These are phyloP conservation scores for Poeciliopsis paucimaculata DNA, from an alignment of 2,797 vertebrate genomes.

Conservation along the genomic window DNA sequence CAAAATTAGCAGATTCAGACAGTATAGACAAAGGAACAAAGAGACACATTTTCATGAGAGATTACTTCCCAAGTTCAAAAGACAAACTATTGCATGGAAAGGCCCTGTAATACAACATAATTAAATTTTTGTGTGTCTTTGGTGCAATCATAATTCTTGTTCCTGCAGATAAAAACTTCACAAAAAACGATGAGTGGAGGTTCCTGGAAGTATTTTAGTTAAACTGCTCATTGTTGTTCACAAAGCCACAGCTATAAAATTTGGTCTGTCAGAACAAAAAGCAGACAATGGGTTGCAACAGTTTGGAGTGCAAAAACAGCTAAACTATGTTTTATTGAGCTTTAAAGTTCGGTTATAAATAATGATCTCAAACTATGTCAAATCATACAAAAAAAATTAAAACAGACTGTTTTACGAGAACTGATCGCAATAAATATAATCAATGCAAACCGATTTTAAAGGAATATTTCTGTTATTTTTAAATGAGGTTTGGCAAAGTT, in stretches of 20 bases:
- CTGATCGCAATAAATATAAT: conserved; percentile 64
- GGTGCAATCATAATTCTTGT: conserved; percentile 52
- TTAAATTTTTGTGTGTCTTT: conserved; percentile 61
- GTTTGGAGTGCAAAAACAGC: conserved; percentile 56
- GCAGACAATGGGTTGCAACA: conserved; percentile 20
- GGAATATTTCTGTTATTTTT: not conserved
- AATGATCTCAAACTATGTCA: conserved; percentile 55
- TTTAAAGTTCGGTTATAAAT: conserved; percentile 2
- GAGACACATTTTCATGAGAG: conserved; percentile 39
- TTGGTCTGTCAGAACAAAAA: conserved; percentile 10
- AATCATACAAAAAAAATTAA: conserved; percentile 61
- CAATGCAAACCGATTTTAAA: conserved; percentile 18
- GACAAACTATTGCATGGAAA: conserved; percentile 20
- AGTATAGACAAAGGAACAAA: conserved; percentile 29
- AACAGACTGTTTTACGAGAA: conserved; percentile 43
- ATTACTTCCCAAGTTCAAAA: conserved; percentile 30
- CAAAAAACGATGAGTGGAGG: conserved; percentile 16
- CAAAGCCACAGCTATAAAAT: conserved; percentile 5
- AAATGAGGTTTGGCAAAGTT: conserved; percentile 11
- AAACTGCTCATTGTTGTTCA: conserved; percentile 27
- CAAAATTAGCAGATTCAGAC: conserved; percentile 48
- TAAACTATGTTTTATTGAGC: conserved; percentile 6
- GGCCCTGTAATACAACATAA: conserved; percentile 28
- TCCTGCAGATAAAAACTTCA: conserved; percentile 13
- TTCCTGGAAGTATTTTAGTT: conserved; percentile 22